phyloP scores from a whole-genome alignment of 2,113 vertebrate genomes.

The Pterocles gutturalis region DNA sequence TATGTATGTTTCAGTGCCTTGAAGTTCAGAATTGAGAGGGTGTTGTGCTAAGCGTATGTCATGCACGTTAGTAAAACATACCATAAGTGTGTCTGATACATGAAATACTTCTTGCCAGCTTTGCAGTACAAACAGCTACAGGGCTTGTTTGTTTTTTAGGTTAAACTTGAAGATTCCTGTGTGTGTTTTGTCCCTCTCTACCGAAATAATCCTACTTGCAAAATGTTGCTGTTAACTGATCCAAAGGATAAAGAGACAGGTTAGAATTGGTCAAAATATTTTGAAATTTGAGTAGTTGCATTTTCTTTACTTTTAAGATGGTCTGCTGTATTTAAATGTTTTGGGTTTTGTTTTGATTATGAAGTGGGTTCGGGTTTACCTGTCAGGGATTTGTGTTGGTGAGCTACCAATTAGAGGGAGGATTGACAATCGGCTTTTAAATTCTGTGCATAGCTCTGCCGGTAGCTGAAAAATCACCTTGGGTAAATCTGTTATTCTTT shows the following conservation, averaged over 20 bases:
- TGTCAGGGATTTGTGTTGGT: neutral
- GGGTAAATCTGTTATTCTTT: neutral
- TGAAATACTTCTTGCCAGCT: neutral
- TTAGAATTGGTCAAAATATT: slow-evolving; percentile 51
- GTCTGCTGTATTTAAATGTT: neutral
- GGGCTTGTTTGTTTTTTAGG: slow-evolving; percentile 68
- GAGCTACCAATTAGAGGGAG: neutral
- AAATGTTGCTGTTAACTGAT: slow-evolving; percentile 76
- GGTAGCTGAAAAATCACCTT: neutral
- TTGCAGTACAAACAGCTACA: neutral
- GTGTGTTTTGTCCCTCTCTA: slow-evolving; percentile 69
- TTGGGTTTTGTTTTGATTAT: neutral
- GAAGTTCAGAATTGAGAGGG: neutral
- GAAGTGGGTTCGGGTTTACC: neutral
- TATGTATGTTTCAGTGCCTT: neutral
- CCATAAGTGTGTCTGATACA: neutral
- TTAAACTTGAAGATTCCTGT: slow-evolving; percentile 71
- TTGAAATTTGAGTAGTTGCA: neutral
- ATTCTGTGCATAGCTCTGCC: neutral
- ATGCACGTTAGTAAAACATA: neutral
- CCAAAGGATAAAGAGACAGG: slow-evolving; percentile 79
- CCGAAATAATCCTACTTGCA: slow-evolving; percentile 65
- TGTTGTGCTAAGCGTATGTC: neutral
- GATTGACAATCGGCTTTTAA: neutral
- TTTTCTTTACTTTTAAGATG: neutral